Percentiles rank a stretch among this genome's conserved stretches.
phyloP scores from a whole-genome alignment of 1,140 invertebrate species.

The Pseudomyrmex cubaensis region DNA sequence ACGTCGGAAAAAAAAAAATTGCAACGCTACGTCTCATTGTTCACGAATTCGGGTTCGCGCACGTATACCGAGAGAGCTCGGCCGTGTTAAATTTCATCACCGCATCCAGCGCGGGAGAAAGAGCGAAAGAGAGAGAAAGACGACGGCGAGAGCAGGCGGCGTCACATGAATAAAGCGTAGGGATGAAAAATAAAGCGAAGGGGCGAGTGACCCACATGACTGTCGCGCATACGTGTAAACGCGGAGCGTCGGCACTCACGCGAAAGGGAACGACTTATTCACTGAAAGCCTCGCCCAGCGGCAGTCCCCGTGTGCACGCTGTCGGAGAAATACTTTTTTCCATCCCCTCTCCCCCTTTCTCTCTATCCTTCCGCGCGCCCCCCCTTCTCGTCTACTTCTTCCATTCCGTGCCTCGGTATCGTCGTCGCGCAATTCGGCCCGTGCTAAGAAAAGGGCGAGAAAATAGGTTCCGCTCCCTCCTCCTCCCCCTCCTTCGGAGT shows the following conservation, averaged over 20 bases:
- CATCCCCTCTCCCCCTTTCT: no score
- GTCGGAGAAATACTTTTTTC: constrained; percentile 8
- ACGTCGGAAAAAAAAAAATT: neutral
- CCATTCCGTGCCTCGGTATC: neutral
- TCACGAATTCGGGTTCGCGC: constrained; percentile 22
- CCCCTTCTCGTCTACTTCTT: neutral
- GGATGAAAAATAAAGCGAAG: constrained; percentile 62
- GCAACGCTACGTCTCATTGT: constrained; percentile 27
- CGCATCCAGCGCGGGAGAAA: neutral
- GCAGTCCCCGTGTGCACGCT: constrained; percentile 16
- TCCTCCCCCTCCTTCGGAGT: constrained; percentile 6
- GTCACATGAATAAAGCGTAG: constrained; percentile 48
- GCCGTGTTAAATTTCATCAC: constrained; percentile 38
- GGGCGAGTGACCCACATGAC: constrained; percentile 66
- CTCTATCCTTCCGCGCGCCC: neutral
- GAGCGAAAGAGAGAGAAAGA: constrained; percentile 3
- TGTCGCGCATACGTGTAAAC: constrained; percentile 62
- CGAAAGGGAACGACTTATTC: constrained; percentile 61
- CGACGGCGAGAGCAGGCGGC: neutral
- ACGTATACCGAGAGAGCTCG: neutral
- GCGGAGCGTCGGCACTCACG: constrained; percentile 53
- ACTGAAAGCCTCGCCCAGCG: constrained; percentile 46
- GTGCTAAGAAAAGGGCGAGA: constrained; percentile 41
- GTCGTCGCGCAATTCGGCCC: constrained; percentile 6
- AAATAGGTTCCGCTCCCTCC: constrained; percentile 43